Conservation (phyloP, 2,797 vertebrate genomes). For the Gymnodraco acuticeps region DNA sequence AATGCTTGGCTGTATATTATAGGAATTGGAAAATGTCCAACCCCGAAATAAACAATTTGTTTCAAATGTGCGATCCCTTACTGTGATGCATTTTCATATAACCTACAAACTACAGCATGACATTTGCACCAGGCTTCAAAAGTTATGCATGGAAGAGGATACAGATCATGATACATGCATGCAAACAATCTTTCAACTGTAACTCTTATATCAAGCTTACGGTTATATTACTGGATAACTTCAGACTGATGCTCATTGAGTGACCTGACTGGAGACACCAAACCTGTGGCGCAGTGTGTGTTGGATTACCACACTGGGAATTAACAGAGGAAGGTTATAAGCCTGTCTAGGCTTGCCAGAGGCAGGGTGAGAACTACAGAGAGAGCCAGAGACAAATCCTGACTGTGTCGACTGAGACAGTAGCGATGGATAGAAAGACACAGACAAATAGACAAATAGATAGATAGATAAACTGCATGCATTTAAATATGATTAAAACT, state of each 20-base stretch:
- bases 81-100: not conserved
- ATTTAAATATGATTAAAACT: not conserved
- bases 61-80: not conserved
- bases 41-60: not conserved
- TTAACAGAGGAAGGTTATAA: conserved; percentile 49
- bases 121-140: conserved; percentile 1
- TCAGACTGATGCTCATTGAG: conserved; percentile 26
- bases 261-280: conserved; percentile 54
- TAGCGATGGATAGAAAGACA: conserved; percentile 19
- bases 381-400: conserved; percentile 24
- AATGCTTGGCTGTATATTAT: not conserved
- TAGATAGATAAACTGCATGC: not conserved
- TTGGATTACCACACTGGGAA: conserved; percentile 66
- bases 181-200: not conserved
- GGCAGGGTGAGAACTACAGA: conserved; percentile 51
- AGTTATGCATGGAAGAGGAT: not conserved
- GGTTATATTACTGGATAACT: conserved; percentile 10
- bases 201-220: conserved; percentile 18
- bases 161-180: not conserved
- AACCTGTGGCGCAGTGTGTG: conserved; percentile 56
- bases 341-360: conserved; percentile 41
- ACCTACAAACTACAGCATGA: not conserved
- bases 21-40: not conserved
- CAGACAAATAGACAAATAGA: conserved; percentile 9
- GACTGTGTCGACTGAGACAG: not conserved